Evolutionary conservation across 2,797 vertebrate genomes (phyloP).

Genomic region (Peromyscus melanophrys): DNA sequence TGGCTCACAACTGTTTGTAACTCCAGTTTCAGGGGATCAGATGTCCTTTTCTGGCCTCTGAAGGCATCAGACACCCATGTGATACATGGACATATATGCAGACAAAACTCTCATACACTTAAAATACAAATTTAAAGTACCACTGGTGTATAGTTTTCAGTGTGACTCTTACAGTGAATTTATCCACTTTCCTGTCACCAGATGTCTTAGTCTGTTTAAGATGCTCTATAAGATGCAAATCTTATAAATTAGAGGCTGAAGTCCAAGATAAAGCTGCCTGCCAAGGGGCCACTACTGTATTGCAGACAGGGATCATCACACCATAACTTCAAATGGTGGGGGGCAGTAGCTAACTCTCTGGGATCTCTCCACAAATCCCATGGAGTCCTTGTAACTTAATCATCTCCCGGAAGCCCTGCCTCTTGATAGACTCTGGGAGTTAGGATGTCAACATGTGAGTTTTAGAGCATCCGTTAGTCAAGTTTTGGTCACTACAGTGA

Average conservation of each 20-base stretch:
- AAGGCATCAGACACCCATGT: neutral
- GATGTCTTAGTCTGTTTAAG: neutral
- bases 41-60: neutral
- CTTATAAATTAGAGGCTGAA: neutral
- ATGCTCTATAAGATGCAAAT: neutral
- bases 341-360: neutral
- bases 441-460: neutral
- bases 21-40: neutral
- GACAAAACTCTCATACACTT: neutral
- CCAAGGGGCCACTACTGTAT: neutral
- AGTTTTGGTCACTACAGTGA: neutral
- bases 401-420: neutral
- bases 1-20: neutral
- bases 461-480: neutral
- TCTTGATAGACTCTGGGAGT: neutral
- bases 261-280: neutral
- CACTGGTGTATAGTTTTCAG: neutral
- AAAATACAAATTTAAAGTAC: neutral
- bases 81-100: neutral
- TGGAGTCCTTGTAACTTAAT: neutral
- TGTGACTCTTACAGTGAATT: neutral
- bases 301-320: neutral
- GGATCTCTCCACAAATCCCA: neutral
- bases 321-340: neutral
- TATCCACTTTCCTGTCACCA: conserved; percentile 6